Evolutionary conservation across 2,888 invertebrate species (phyloP).

Genomic region (Stenoptilia bipunctidactyla): DNA sequence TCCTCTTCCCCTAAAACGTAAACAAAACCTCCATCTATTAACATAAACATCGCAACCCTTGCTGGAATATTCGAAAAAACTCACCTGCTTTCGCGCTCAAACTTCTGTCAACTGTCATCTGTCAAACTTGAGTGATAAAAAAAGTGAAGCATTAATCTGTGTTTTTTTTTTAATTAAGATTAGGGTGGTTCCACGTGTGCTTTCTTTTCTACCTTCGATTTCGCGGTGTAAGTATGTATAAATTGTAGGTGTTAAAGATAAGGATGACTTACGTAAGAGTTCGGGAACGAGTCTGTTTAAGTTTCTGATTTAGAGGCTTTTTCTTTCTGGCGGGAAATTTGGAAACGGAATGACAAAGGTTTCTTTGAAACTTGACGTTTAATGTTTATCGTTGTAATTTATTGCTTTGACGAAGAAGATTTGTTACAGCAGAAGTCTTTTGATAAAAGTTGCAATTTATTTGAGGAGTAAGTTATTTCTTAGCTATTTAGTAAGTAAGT

Average conservation of each 20-base stretch:
- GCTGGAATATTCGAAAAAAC: slow-evolving; percentile 36
- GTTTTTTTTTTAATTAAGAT: slow-evolving; percentile 34
- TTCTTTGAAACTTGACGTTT: neutral
- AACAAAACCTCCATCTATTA: slow-evolving; percentile 45
- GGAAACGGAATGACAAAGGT: neutral
- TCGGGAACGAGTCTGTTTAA: slow-evolving; percentile 27
- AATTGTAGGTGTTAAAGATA: slow-evolving; percentile 29
- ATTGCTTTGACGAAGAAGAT: no score
- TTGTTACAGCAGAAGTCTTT: no score
- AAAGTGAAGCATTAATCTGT: slow-evolving; percentile 51
- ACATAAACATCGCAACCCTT: slow-evolving; percentile 55
- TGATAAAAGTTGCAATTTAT: no score
- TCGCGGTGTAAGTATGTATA: slow-evolving; percentile 50
- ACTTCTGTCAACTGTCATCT: slow-evolving; percentile 25
- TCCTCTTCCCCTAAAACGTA: slow-evolving; percentile 30
- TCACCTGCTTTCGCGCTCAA: slow-evolving; percentile 17
- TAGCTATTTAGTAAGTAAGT: no score
- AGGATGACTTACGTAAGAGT: slow-evolving; percentile 57
- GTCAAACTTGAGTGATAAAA: slow-evolving; percentile 33
- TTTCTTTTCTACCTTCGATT: slow-evolving; percentile 21
- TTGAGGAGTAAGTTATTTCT: no score
- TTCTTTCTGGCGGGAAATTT: neutral
- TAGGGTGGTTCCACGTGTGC: slow-evolving; percentile 42
- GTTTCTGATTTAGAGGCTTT: slow-evolving; percentile 17
- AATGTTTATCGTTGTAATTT: no score